Evolutionary conservation across 2,113 vertebrate species (phyloP).

Genomic region (Vidua macroura): DNA sequence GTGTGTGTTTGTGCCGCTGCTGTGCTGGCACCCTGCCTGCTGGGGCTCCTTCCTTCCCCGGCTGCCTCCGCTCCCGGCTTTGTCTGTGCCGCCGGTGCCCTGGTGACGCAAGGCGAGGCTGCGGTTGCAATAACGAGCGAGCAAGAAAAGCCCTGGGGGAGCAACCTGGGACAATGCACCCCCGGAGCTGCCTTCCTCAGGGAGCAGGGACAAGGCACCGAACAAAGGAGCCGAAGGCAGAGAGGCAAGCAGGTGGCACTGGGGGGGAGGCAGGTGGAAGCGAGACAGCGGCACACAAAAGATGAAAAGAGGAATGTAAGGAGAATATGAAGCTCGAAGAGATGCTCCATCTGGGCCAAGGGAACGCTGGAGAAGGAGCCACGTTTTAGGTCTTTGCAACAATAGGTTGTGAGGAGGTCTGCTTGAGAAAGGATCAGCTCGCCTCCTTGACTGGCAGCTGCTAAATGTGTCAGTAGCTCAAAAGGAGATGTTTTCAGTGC

Average conservation of each 20-base stretch:
- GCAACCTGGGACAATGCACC: not conserved
- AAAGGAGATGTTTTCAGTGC: slow-evolving; percentile 21
- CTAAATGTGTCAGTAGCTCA: slow-evolving; percentile 9
- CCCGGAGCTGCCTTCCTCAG: not conserved
- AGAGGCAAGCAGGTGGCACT: not conserved
- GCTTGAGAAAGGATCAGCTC: not conserved
- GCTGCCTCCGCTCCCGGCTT: not conserved
- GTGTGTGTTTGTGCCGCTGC: not conserved
- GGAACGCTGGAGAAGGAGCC: not conserved
- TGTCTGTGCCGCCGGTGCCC: not conserved
- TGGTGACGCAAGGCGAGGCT: not conserved
- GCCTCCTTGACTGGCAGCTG: slow-evolving; percentile 45
- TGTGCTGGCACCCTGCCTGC: not conserved
- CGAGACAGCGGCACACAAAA: not conserved
- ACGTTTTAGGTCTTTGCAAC: not conserved
- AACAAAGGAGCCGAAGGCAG: not conserved
- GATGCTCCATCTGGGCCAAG: not conserved
- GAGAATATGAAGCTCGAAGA: not conserved
- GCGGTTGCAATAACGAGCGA: not conserved
- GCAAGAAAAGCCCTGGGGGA: not conserved
- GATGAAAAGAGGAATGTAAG: not conserved
- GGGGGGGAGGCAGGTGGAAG: not conserved
- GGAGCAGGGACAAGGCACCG: not conserved
- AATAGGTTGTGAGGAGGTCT: slow-evolving; percentile 12
- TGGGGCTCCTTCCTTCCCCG: not conserved